Evolutionary conservation across 2,888 invertebrate genomes (phyloP), one percentile per base, ranked within the genome.

Genomic region (Diarsia dahlii): DNA sequence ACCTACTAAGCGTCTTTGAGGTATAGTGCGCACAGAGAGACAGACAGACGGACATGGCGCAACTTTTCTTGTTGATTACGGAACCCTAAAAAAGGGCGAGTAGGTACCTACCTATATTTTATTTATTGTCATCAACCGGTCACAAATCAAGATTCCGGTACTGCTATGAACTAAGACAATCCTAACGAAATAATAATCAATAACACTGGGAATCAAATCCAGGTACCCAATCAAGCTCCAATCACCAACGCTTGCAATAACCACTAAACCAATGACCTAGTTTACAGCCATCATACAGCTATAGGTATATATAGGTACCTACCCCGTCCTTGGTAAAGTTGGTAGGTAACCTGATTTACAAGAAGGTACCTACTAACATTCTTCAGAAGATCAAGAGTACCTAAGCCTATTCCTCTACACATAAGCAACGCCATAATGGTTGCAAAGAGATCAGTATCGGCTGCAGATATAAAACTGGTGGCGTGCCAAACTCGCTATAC

Each of bases 391-490:
- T 28, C 15, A 50, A 50, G 18, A 52, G 23, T 13, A 39, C 39
- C 39, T 39, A 8, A 20, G 54, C n/a, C 1, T 56, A 48, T 45
- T 52, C 4, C 3, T 28, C 2, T 6, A 46, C 15, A 18, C 5
- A 8, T 2, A 20, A n/a, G 20, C 28, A 48, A 63, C 10, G 46
- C 56, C 23, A 13, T 74, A 69, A 28, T 66, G 66, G 23, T 70
- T 46, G 18, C 46, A 52, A 76, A 80, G 48, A 71, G 63, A 71
- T 48, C 28, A 54, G 48, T 71, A 76, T 71, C 67, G 64, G 50
- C 80, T 71, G 76, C 76, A 64, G 80, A 80, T 80, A 81, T 60
- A 71, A 71, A 80, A 76, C 81, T 81, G 80, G 81, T 76, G 80
- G 54, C 50, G 71, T 80, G 80, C 80, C 80, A 80, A 80, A 60